Evolutionary conservation across 2,888 invertebrate genomes (phyloP), one percentile per base, ranked within the genome.

Genomic region (Sarcophaga rosellei): DNA sequence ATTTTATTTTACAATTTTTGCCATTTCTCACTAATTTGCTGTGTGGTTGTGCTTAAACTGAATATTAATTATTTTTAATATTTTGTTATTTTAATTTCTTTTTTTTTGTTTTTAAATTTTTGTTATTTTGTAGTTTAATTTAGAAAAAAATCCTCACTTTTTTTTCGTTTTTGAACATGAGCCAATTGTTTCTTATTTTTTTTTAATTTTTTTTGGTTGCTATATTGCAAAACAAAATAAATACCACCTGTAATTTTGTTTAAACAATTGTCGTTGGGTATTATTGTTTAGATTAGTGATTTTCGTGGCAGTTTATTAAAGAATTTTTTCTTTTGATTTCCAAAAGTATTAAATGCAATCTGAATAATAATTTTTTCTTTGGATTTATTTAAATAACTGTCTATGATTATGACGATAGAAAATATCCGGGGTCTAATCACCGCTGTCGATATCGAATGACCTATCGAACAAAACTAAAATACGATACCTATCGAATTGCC

Each of bases 191-290:
- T 65, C 81, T 44, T 76, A 15, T 53, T 1, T 47, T 47, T 15
- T 47, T 47, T 47, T 47, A 3, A 25, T 6, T 25, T 6, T 53
- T 53, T 53, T 53, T 53, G 3, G 12, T 53, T 47, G 63, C 15
- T 66, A 62, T 68, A 78, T 62, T 5, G n/a, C 72, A 74, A 85
- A 75, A 75, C 68, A 69, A 73, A 85, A 47, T 35, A 86, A 77
- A 80, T 77, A 75, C 86, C 84, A 86, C 86, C 86, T 86, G 86
- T 86, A 86, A 74, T 84, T 74, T 75, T 74, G 74, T 80, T 74
- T 69, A 68, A 84, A 81, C 77, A 84, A 74, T 84, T 86, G 84
- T 84, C 77, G 35, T 59, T 81, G 73, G 47, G 20, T 73, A 44
- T 68, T 68, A 35, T 62, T 82, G 62, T 57, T 81, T 76, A 53